Percentiles rank a stretch among this genome's conserved stretches.
Evolutionary conservation across 2,113 vertebrate genomes (phyloP).

Genomic region (Phasianus colchicus): DNA sequence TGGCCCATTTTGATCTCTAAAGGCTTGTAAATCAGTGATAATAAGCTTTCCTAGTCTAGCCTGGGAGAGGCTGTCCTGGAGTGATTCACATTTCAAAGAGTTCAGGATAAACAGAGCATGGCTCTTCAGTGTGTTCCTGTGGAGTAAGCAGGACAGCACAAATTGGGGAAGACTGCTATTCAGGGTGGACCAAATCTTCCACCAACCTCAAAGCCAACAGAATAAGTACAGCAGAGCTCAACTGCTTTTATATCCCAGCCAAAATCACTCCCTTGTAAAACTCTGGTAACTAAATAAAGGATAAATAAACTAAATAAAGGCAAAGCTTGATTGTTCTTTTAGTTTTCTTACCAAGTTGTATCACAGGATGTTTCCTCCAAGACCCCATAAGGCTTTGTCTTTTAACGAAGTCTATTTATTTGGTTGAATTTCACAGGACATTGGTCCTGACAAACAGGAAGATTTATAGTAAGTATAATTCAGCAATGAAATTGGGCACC

Average conservation of each 20-base stretch:
- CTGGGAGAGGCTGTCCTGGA: conserved; percentile 52
- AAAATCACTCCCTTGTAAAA: conserved; percentile 51
- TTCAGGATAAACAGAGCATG: neutral
- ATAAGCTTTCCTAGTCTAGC: conserved; percentile 59
- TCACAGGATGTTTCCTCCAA: neutral
- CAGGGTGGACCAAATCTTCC: conserved; percentile 41
- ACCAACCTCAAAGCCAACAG: conserved; percentile 43
- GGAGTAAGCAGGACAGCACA: conserved; percentile 13
- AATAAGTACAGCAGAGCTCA: conserved; percentile 4
- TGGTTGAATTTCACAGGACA: neutral
- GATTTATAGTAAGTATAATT: neutral
- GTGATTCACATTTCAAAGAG: conserved; percentile 70
- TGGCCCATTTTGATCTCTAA: conserved; percentile 69
- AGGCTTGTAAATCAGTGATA: conserved; percentile 73
- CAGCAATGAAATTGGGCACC: neutral
- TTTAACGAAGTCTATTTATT: conserved; percentile 1
- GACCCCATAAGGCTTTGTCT: neutral
- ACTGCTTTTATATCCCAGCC: conserved; percentile 57
- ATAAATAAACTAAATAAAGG: conserved; percentile 61
- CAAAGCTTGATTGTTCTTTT: conserved; percentile 18
- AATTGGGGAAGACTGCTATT: conserved; percentile 36
- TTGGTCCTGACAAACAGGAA: neutral
- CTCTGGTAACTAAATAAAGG: conserved; percentile 51
- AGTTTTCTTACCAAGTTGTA: neutral
- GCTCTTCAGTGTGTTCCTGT: conserved; percentile 13